Percentiles rank a stretch among this genome's conserved stretches.
These are phyloP conservation scores for Pionites leucogaster DNA, from an alignment of 2,113 vertebrate species.

Conservation along the genomic window DNA sequence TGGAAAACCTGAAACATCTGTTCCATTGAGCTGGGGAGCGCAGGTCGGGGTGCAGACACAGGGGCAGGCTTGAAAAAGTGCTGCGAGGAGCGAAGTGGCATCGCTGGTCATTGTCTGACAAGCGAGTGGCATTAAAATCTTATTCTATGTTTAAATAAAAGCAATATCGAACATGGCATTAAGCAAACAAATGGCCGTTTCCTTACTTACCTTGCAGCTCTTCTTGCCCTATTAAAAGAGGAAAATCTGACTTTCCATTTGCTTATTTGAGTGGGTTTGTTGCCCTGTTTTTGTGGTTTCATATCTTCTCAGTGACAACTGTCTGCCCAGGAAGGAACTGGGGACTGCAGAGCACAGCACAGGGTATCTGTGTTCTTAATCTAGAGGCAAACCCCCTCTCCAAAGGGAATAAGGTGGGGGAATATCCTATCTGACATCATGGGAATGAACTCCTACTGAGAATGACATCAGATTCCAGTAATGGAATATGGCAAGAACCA, in stretches of 20 bases:
- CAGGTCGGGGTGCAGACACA: constrained; percentile 67
- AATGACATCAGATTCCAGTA: not conserved
- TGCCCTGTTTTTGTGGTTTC: not conserved
- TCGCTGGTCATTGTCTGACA: not conserved
- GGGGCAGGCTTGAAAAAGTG: constrained; percentile 11
- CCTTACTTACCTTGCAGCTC: not conserved
- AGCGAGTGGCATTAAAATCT: accelerated
- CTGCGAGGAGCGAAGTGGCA: not conserved
- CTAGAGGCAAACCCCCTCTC: not conserved
- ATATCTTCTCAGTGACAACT: not conserved
- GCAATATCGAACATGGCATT: not conserved
- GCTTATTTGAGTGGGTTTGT: not conserved
- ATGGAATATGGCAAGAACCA: not conserved
- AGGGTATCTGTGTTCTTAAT: not conserved
- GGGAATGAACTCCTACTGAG: not conserved
- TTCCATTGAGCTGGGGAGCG: constrained; percentile 57
- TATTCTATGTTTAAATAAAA: not conserved
- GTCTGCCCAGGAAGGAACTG: not conserved
- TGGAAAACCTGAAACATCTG: constrained; percentile 85
- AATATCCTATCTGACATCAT: not conserved
- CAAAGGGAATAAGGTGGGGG: not conserved
- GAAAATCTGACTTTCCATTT: not conserved
- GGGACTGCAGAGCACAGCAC: not conserved
- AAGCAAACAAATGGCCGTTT: not conserved
- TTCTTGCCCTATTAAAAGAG: not conserved